Evolutionary conservation across 1,140 invertebrate genomes (phyloP), one percentile per base, ranked within the genome.

Genomic region (Papilio helenus): DNA sequence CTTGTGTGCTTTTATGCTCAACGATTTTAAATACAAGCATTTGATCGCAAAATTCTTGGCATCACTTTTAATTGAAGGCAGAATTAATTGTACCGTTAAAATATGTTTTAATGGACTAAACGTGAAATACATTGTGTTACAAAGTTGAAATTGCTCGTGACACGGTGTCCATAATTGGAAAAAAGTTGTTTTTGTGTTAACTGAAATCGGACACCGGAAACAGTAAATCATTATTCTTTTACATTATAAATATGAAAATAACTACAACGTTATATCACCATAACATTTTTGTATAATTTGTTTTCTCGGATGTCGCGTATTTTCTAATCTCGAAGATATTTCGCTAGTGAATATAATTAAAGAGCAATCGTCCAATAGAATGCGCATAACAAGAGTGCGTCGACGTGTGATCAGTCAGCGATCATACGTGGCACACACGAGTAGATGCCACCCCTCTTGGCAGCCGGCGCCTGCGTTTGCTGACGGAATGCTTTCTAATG

Each of bases 371-470:
- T 23, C 23, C 20, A 61, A 61, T 61, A 61, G 20, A 61, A 26
- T 23, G n/a, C 20, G 58, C 10, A 26, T 20, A 55, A 55, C 58
- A 23, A 61, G 58, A 61, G 58, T 61, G 58, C 58, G 65, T 18
- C 65, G 65, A 71, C 65, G 65, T 72, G 68, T 2, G 68, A 72
- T 72, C 68, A 72, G 9, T 72, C 68, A 72, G 29, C 34, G 39
- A 72, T 42, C 68, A 20, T 18, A 5, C 34, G 34, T 9, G 18
- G 18, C 34, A 12, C 23, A 12, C 10, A 44, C 16, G 14, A 46
- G 44, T 46, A 18, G 10, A 18, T 55, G 18, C 18, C 68, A 29
- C 12, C 7, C 7, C 68, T n/a, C 14, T 29, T 72, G 68, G 16
- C 68, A 72, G 18, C 65, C 29, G 23, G 61, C 61, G 23, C 61